A percentile compares a stretch with the other conserved stretches of the same genome.
Conservation (phyloP, 2,888 invertebrate genomes). For the Tetramorium bicarinatum region DNA sequence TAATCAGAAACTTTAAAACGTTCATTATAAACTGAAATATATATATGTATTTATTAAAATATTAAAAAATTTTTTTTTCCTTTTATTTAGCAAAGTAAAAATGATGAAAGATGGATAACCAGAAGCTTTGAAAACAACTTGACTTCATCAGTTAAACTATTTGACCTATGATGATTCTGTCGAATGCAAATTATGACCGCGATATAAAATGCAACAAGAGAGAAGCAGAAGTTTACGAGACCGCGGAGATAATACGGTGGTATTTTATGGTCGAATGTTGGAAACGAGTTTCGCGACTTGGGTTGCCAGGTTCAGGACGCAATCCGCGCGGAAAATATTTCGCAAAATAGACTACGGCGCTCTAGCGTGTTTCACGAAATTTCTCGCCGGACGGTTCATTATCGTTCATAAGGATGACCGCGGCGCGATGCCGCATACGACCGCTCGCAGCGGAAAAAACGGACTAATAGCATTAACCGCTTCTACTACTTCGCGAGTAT, state of each 20-base stretch:
- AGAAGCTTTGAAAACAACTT: background rate
- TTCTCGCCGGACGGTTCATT: constrained; percentile 63
- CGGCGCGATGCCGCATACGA: background rate
- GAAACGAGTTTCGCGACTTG: constrained; percentile 11
- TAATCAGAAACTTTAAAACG: background rate
- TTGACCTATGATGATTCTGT: background rate
- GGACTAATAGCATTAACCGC: constrained; percentile 29
- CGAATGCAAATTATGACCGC: background rate
- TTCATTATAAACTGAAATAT: too few relatives aligned
- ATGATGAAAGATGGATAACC: background rate
- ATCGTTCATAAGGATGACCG: constrained; percentile 55
- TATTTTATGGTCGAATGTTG: background rate
- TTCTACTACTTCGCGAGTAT: constrained; percentile 13
- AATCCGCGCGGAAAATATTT: constrained; percentile 46
- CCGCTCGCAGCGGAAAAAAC: constrained; percentile 31
- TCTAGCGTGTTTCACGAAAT: constrained; percentile 60
- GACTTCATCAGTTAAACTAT: background rate
- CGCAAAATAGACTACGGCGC: constrained; percentile 53
- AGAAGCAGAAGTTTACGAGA: background rate
- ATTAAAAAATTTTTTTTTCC: too few relatives aligned
- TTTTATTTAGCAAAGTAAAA: background rate
- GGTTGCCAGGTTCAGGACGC: background rate
- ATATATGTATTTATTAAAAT: too few relatives aligned
- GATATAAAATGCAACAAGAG: background rate
- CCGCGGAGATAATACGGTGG: background rate